Base-by-base conservation (phyloP, 1,140 invertebrate species). In the Caerostris darwini region DNA sequence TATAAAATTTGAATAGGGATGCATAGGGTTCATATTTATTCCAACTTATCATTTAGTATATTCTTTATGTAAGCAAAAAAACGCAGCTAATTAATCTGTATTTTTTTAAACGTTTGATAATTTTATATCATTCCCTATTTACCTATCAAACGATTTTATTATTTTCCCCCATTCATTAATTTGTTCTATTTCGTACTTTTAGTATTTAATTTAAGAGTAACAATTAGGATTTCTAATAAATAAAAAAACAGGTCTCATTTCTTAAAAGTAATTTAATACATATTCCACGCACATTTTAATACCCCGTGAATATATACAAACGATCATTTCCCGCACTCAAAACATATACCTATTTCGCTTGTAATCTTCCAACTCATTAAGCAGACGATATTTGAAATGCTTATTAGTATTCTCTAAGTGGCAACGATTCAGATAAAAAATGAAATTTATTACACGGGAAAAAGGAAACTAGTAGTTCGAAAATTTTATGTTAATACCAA, bases 371-470 rank as follows among this genome's bases (percentile, higher is more conserved):
- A 77, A 50, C 50, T 77, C 12, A 53, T 50, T 77, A 53, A 77
- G 34, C 71, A 77, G 71, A 77, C 34, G 34, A 50, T 34, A 77
- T 77, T 50, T 77, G 53, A 53, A 77, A 77, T 12, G 50, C 50
- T 77, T 3, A 77, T 77, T 50, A 77, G 50, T 77, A 77, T 77
- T 77, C 50, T 50, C 10, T 50, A 1, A 53, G 50, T 77, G 34
- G 71, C 34, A 50, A 77, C 3, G 34, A 10, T 50, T 77, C 71
- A 12, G 71, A 77, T 77, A 77, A 77, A 77, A 77, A 77, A 64
- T 10, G 19, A 34, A 77, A 77, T 77, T 77, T 77, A 53, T 77
- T 77, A 77, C 34, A 53, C 71, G 71, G 71, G 50, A 77, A 77
- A 77, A 53, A 50, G 14, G 10, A 50, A 53, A 50, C 71, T 77